These are phyloP conservation scores for Lagorchestes hirsutus DNA, from an alignment of 2,797 vertebrate genomes.

Conservation along the genomic window DNA sequence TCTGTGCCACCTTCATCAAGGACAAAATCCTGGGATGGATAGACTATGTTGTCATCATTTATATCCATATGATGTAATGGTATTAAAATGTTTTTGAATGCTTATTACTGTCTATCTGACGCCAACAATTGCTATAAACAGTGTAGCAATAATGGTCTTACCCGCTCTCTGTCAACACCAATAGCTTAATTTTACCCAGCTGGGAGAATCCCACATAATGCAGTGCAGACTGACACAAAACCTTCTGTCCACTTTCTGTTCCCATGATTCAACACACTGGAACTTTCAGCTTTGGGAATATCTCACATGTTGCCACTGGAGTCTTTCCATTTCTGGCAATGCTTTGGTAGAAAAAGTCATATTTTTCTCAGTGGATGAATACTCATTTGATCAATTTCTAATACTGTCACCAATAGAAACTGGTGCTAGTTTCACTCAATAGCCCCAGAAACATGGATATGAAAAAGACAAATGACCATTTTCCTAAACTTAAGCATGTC, in stretches of 20 bases:
- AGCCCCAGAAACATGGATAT: background rate
- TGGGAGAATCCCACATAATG: background rate
- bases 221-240: constrained; percentile 35
- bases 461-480: background rate
- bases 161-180: background rate
- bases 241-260: background rate
- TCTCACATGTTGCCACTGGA: background rate
- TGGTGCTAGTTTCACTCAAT: background rate
- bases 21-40: background rate
- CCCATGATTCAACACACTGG: constrained; percentile 11
- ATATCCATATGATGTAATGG: background rate
- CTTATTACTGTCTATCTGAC: background rate
- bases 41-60: background rate
- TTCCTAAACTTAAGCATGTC: background rate
- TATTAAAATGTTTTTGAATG: constrained; percentile 1
- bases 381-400: background rate
- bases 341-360: background rate
- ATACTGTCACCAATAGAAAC: background rate
- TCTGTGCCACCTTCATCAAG: background rate
- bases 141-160: constrained; percentile 47
- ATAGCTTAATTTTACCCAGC: constrained; percentile 42
- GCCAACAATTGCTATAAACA: background rate
- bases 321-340: background rate
- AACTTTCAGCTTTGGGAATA: background rate
- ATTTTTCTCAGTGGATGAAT: background rate